A percentile compares a stretch with the other conserved stretches of the same genome.
These are phyloP conservation scores for Castor canadensis DNA, from an alignment of 2,113 vertebrate genomes.

Conservation along the genomic window DNA sequence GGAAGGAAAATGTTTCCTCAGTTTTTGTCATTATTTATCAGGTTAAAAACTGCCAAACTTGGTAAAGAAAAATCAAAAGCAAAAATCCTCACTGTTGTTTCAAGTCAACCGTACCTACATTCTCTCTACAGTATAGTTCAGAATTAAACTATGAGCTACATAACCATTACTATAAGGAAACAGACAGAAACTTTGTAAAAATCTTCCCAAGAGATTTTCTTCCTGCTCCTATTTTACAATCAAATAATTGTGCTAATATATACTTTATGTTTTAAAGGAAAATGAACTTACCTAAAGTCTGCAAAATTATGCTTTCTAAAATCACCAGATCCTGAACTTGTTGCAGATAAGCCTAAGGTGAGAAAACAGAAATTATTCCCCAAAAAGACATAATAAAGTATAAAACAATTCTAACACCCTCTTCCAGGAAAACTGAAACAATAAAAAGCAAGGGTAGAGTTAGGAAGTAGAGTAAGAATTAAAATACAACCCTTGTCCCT, in stretches of 20 bases:
- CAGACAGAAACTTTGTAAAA: neutral
- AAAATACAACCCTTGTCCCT: slow-evolving; percentile 50
- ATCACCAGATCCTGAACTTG: slow-evolving; percentile 99
- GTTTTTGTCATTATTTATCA: slow-evolving; percentile 10
- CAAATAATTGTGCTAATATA: neutral
- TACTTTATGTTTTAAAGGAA: slow-evolving; percentile 23
- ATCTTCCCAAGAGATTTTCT: neutral
- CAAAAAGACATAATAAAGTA: slow-evolving; percentile 81
- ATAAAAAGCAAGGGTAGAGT: neutral
- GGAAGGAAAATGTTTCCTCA: slow-evolving; percentile 31
- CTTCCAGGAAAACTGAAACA: slow-evolving; percentile 42
- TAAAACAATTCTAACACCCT: slow-evolving; percentile 73
- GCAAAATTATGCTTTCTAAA: slow-evolving; percentile 99
- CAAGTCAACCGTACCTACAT: slow-evolving; percentile 55
- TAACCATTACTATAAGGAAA: slow-evolving; percentile 60
- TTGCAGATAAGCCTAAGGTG: slow-evolving; percentile 97
- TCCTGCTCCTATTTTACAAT: slow-evolving; percentile 1
- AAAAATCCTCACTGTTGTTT: slow-evolving; percentile 33
- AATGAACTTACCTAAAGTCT: slow-evolving; percentile 98
- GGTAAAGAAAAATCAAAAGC: neutral
- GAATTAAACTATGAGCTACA: slow-evolving; percentile 72
- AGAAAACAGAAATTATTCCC: slow-evolving; percentile 94
- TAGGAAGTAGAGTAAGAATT: neutral
- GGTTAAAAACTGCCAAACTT: slow-evolving; percentile 46
- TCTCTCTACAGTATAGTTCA: slow-evolving; percentile 79